phyloP scores from a whole-genome alignment of 1,140 invertebrate species.

The Drosophila pectinifera region DNA sequence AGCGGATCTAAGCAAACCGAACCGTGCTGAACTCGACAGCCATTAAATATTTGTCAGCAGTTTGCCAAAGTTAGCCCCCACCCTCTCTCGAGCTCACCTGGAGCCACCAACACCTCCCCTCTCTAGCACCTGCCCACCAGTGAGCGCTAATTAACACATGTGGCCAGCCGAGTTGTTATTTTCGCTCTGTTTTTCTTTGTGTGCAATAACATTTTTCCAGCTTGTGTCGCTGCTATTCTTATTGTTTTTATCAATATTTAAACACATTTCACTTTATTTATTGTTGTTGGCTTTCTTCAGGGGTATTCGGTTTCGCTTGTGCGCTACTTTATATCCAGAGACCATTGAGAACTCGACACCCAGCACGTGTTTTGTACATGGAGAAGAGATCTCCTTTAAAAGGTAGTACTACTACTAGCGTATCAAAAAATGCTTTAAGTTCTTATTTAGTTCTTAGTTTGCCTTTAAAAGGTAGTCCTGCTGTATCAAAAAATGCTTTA shows the following conservation, averaged over 20 bases:
- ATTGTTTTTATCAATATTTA: constrained; percentile 74
- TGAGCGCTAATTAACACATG: constrained; percentile 71
- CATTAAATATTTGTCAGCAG: constrained; percentile 78
- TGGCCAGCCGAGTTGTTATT: constrained; percentile 33
- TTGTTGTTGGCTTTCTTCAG: constrained; percentile 36
- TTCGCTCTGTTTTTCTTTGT: constrained; percentile 30
- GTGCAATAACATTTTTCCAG: constrained; percentile 54
- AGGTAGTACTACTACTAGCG: neutral
- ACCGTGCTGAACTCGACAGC: constrained; percentile 37
- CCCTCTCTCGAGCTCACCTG: neutral
- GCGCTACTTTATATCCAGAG: constrained; percentile 7
- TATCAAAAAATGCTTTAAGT: neutral
- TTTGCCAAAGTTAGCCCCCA: constrained; percentile 44
- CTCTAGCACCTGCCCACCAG: neutral
- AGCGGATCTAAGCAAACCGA: constrained; percentile 52
- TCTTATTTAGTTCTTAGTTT: too few species aligned
- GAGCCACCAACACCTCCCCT: neutral
- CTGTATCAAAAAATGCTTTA: neutral
- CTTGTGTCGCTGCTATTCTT: constrained; percentile 51
- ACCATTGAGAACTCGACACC: neutral
- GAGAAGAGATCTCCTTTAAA: too few species aligned
- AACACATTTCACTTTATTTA: constrained; percentile 49
- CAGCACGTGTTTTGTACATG: neutral
- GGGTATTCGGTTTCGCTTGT: constrained; percentile 10
- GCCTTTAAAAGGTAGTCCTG: too few species aligned